Evolutionary conservation across 2,797 vertebrate species (phyloP).

Genomic region (Acomys russatus): DNA sequence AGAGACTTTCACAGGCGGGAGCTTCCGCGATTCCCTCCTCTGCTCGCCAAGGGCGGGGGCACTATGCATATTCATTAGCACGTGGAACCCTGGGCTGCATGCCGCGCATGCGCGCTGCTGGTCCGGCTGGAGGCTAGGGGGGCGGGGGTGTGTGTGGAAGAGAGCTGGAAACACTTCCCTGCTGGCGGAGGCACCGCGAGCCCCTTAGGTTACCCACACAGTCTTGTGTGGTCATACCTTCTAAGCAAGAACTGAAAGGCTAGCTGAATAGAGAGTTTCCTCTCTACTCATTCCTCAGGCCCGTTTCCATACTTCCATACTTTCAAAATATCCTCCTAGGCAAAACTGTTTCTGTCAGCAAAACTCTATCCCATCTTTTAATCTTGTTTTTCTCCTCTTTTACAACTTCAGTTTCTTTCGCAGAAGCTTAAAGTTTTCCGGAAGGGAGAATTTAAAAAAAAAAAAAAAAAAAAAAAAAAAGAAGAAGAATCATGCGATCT

Average conservation of each 20-base stretch:
- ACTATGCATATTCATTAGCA: constrained; percentile 89
- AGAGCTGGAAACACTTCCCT: not conserved
- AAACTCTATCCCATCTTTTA: not conserved
- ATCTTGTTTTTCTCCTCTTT: not conserved
- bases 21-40: constrained; percentile 73
- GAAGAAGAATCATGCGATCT: not conserved
- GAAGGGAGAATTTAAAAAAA: too few relatives aligned
- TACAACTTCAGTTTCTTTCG: constrained; percentile 49
- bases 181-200: not conserved
- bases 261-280: not conserved
- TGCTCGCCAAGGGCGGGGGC: constrained; percentile 70
- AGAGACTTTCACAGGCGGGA: constrained; percentile 70
- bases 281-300: not conserved
- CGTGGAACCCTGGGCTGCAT: constrained; percentile 80
- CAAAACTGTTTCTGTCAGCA: not conserved
- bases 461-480: not conserved
- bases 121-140: not conserved
- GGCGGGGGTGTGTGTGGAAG: not conserved
- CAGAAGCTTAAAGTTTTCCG: not conserved
- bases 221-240: not conserved
- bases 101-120: constrained; percentile 86
- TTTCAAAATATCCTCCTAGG: not conserved
- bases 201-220: not conserved
- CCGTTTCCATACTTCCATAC: not conserved
- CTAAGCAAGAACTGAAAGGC: not conserved